These are phyloP conservation scores for Rhabdornis inornatus DNA, from an alignment of 2,113 vertebrate species.

Conservation along the genomic window DNA sequence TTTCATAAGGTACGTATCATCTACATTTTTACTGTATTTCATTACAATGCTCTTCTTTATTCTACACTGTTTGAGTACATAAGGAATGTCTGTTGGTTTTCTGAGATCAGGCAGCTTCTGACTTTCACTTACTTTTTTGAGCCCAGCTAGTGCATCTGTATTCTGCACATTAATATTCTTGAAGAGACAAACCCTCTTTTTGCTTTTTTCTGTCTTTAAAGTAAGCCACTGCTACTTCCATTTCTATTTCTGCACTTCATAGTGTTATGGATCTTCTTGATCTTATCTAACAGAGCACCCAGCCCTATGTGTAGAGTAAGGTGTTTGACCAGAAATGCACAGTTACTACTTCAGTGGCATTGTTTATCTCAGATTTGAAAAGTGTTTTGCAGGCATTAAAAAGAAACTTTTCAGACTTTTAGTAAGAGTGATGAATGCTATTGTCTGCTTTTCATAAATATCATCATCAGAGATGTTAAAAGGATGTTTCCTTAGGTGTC, in stretches of 20 bases:
- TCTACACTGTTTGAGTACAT: constrained; percentile 19
- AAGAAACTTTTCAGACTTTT: neutral
- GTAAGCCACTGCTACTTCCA: neutral
- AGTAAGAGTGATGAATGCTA: neutral
- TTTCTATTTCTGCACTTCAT: neutral
- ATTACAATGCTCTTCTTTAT: constrained; percentile 28
- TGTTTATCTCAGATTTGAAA: neutral
- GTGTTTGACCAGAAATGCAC: neutral
- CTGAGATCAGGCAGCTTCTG: constrained; percentile 20
- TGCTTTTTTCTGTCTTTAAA: constrained; percentile 3
- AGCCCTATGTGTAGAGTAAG: neutral
- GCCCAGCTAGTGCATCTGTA: neutral
- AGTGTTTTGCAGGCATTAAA: neutral
- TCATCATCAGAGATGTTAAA: neutral
- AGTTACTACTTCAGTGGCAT: neutral
- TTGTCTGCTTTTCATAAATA: neutral
- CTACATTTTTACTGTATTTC: constrained; percentile 18
- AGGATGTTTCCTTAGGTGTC: neutral
- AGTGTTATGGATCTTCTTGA: neutral
- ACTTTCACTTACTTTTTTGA: neutral
- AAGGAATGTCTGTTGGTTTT: neutral
- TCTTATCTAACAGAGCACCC: neutral
- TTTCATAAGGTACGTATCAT: constrained; percentile 16
- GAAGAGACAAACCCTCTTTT: constrained; percentile 24
- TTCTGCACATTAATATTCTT: neutral